Conservation (phyloP, 2,797 vertebrate species). For the Podarcis lilfordi region DNA sequence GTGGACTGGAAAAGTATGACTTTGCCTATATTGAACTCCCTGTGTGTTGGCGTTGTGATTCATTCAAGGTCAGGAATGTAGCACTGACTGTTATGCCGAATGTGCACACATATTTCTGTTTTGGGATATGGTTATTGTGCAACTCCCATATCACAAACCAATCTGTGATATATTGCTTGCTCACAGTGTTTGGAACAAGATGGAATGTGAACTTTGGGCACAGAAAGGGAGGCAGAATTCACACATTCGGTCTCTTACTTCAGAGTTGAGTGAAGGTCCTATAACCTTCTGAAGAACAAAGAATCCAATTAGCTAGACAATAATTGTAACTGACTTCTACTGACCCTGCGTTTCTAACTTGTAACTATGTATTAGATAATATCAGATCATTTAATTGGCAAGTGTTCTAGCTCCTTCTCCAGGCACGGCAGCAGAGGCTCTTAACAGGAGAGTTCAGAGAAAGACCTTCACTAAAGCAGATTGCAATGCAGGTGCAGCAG, state of each 20-base stretch:
- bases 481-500: no score
- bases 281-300: slow-evolving; percentile 24
- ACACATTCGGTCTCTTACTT: background rate
- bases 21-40: background rate
- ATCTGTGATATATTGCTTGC: background rate
- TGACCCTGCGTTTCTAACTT: background rate
- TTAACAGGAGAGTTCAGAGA: no score
- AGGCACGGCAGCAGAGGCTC: no score
- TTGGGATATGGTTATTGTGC: background rate
- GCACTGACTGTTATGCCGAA: no score
- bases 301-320: slow-evolving; percentile 17
- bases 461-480: no score
- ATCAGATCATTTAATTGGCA: slow-evolving; percentile 24
- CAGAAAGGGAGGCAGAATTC: background rate
- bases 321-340: slow-evolving; percentile 18
- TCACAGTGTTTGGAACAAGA: background rate
- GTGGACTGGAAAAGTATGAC: background rate
- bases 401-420: background rate
- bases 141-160: background rate
- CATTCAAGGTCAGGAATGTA: background rate
- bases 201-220: background rate
- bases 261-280: background rate
- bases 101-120: background rate
- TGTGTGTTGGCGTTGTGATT: background rate
- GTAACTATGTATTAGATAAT: slow-evolving; percentile 13